Base-by-base conservation (phyloP, 2,888 invertebrate species). In the Clusia tigrina region DNA sequence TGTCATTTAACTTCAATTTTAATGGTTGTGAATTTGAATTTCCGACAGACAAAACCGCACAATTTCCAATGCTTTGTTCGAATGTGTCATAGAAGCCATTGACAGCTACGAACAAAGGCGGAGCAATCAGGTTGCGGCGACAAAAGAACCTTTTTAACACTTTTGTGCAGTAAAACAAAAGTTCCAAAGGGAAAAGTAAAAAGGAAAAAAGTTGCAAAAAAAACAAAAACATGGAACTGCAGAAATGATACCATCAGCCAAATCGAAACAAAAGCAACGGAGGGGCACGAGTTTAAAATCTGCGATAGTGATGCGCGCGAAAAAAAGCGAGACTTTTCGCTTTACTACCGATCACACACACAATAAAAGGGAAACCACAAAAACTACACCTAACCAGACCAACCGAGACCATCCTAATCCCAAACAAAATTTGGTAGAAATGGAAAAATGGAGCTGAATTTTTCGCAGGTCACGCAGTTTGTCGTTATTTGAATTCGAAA, bases 91-190 rank as follows among this genome's bases (percentile, higher is more conserved):
- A 67, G 67, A 69, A 54, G 60, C 54, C 52, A 15, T 25, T 10
- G 38, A 57, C 42, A 46, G 54, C 15, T 2, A n/a, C 1, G 26
- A 32, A 26, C 54, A 54, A 54, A 54, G 18, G 32, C 48, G 70
- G 26, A 69, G 75, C 77, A 75, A 75, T 76, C 76, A 76, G 74
- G 71, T 68, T 66, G 66, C 74, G 77, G 69, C 69, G 77, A 72
- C 74, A 74, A 73, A 54, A 32, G 51, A 59, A 60, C 54, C 52
- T 54, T 56, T 58, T 63, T 53, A 56, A 60, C 61, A 59, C 61
- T 66, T 63, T 56, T 46, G 32, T 52, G 32, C 3, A 56, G 25
- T 24, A 38, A 5, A 25, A 17, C n/a, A 52, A 42, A 3, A 15
- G 23, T 54, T n/a, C 18, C 15, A n/a, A 53, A 25, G n/a, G 2